These are phyloP conservation scores for Galbula dea DNA, from an alignment of 2,113 vertebrate species.

Conservation along the genomic window DNA sequence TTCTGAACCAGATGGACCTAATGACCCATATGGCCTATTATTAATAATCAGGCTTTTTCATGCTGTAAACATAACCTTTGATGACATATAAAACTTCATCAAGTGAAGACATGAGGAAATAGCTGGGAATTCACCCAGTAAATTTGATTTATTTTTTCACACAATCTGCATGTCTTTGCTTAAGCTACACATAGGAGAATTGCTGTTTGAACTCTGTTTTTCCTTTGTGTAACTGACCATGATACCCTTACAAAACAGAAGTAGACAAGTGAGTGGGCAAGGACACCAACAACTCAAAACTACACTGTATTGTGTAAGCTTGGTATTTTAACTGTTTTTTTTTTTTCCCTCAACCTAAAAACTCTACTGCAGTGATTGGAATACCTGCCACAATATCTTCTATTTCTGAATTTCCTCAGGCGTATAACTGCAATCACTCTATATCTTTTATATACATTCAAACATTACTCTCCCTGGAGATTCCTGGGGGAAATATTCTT, in stretches of 20 bases:
- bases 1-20: neutral
- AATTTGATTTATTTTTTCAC: neutral
- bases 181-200: neutral
- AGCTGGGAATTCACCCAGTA: neutral
- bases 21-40: fast-evolving
- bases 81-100: neutral
- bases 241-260: neutral
- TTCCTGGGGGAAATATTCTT: conserved; percentile 57
- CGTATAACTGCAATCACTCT: conserved; percentile 34
- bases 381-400: conserved; percentile 2
- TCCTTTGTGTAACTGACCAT: neutral
- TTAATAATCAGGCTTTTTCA: neutral
- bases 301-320: neutral
- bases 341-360: neutral
- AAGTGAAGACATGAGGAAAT: neutral
- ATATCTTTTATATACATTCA: conserved; percentile 43
- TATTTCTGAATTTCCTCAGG: conserved; percentile 46
- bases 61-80: neutral
- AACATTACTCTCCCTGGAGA: conserved; percentile 28
- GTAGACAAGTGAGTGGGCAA: neutral
- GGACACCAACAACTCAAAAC: neutral
- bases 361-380: neutral
- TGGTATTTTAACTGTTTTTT: neutral
- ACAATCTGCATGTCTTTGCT: neutral
- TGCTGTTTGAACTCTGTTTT: neutral